Evolutionary conservation across 2,797 vertebrate species (phyloP).

Genomic region (Pseudopleuronectes americanus): DNA sequence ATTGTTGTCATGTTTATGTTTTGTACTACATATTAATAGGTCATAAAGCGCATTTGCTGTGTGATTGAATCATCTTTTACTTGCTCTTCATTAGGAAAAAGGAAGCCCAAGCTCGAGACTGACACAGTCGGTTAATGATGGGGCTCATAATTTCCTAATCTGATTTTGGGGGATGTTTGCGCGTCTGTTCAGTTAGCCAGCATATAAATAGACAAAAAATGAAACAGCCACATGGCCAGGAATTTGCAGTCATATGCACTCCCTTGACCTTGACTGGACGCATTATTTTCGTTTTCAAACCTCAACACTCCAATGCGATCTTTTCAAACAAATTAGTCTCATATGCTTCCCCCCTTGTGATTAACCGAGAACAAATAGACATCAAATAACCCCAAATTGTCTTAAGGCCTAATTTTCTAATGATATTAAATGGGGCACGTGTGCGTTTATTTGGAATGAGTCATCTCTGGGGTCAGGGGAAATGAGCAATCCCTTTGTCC

Average conservation of each 20-base stretch:
- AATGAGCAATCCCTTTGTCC: constrained; percentile 75
- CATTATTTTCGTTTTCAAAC: constrained; percentile 55
- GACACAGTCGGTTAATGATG: constrained; percentile 65
- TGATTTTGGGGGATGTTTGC: constrained; percentile 69
- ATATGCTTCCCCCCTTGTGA: constrained; percentile 69
- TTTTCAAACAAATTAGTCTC: constrained; percentile 74
- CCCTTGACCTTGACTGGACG: constrained; percentile 58
- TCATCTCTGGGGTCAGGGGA: constrained; percentile 63
- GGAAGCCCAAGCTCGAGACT: constrained; percentile 53
- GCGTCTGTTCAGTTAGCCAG: constrained; percentile 42
- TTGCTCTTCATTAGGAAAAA: constrained; percentile 64
- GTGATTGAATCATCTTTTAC: constrained; percentile 67
- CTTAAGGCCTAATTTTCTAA: constrained; percentile 69
- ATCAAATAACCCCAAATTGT: constrained; percentile 67
- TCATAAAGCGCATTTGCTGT: constrained; percentile 67
- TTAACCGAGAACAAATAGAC: constrained; percentile 69
- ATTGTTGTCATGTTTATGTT: constrained; percentile 70
- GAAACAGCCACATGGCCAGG: constrained; percentile 66
- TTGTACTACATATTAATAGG: constrained; percentile 60
- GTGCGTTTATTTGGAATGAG: constrained; percentile 74
- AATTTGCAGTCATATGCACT: constrained; percentile 74
- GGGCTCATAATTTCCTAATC: constrained; percentile 74
- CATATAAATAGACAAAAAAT: constrained; percentile 74
- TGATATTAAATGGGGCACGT: constrained; percentile 63
- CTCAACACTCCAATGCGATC: constrained; percentile 60